phyloP scores from a whole-genome alignment of 2,888 invertebrate genomes.

The Labia minor region DNA sequence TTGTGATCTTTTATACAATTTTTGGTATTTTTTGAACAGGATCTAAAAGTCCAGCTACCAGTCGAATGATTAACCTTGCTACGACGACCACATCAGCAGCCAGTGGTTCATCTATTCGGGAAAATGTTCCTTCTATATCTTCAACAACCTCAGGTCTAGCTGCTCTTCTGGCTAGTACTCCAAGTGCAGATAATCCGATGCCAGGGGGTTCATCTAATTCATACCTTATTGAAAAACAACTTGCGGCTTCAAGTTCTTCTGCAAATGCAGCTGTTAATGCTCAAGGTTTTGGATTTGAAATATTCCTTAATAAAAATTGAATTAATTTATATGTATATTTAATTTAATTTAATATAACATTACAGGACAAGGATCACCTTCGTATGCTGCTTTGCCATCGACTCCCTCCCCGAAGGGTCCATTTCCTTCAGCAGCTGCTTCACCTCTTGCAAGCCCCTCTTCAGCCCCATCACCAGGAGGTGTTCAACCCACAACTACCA shows the following conservation, averaged over 20 bases:
- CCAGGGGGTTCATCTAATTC: slow-evolving; percentile 40
- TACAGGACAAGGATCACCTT: background rate
- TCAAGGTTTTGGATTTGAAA: background rate
- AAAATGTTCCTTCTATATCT: slow-evolving; percentile 28
- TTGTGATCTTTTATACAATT: no score
- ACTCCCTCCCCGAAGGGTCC: slow-evolving; percentile 21
- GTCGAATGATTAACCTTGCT: background rate
- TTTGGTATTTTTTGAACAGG: no score
- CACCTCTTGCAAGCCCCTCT: slow-evolving; percentile 48
- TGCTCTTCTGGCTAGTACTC: slow-evolving; percentile 48
- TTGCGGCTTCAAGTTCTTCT: slow-evolving; percentile 28
- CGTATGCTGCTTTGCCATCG: background rate
- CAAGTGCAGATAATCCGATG: slow-evolving; percentile 48
- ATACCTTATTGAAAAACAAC: slow-evolving; percentile 28
- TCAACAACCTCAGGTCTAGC: slow-evolving; percentile 41
- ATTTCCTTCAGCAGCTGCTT: slow-evolving; percentile 19
- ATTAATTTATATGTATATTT: no score
- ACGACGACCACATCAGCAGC: slow-evolving; percentile 18
- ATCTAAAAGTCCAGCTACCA: background rate
- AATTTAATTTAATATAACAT: no score
- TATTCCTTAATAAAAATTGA: no score
- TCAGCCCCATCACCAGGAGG: slow-evolving; percentile 34
- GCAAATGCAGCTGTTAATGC: background rate
- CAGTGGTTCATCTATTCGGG: slow-evolving; percentile 16
- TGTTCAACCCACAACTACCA: slow-evolving; percentile 18